phyloP scores from a whole-genome alignment of 2,888 invertebrate genomes.

The Neelides folsomi region DNA sequence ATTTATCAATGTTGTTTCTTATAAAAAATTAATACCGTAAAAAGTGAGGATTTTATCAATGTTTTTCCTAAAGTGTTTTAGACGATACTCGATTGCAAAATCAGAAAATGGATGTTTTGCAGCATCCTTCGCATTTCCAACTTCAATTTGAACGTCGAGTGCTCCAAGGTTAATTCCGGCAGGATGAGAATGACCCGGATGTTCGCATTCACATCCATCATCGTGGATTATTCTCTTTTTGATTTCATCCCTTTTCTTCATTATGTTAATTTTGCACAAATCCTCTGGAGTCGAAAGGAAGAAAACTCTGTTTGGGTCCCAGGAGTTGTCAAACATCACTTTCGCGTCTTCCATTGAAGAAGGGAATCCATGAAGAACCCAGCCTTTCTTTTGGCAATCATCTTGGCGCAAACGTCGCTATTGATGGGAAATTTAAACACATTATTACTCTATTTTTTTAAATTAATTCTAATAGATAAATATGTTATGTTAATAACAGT shows the following conservation, averaged over 20 bases:
- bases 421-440: neutral
- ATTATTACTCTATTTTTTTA: neutral
- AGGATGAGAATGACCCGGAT: too few species aligned
- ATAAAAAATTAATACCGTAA: slow-evolving; percentile 11
- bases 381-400: slow-evolving; percentile 26
- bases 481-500: neutral
- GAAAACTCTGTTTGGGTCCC: slow-evolving; percentile 22
- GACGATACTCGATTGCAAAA: slow-evolving; percentile 9
- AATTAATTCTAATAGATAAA: neutral
- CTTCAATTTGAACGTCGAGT: slow-evolving; percentile 4
- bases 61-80: slow-evolving; percentile 11
- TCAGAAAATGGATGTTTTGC: slow-evolving; percentile 20
- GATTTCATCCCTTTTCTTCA: slow-evolving; percentile 10
- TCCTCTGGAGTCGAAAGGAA: slow-evolving; percentile 16
- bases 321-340: slow-evolving; percentile 15
- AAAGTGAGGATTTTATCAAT: slow-evolving; percentile 13
- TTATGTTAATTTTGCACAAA: slow-evolving; percentile 9
- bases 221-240: slow-evolving; percentile 11
- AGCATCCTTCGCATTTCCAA: slow-evolving; percentile 6
- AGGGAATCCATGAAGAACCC: slow-evolving; percentile 29
- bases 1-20: neutral
- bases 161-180: neutral
- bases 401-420: slow-evolving; percentile 16
- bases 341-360: slow-evolving; percentile 15
- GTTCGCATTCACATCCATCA: too few species aligned